Conservation (phyloP, 1,140 invertebrate species). For the Lycorma delicatula region DNA sequence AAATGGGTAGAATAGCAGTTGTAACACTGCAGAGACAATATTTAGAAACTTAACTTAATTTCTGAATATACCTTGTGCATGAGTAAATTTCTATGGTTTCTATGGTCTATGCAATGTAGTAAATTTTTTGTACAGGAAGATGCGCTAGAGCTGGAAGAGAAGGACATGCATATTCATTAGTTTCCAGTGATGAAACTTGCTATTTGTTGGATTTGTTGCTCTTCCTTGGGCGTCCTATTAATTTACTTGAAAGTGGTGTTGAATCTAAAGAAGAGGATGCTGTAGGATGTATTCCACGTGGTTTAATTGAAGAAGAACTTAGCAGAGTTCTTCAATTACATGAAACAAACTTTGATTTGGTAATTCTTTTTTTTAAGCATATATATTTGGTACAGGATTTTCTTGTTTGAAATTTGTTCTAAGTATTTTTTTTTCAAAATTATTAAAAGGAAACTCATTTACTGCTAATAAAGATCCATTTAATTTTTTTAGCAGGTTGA, state of each 20-base stretch:
- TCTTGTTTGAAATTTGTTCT: background rate
- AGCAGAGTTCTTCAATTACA: slow-evolving; percentile 70
- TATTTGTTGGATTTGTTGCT: slow-evolving; percentile 90
- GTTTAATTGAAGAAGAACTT: slow-evolving; percentile 72
- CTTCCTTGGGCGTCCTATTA: slow-evolving; percentile 75
- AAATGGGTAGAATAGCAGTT: no score
- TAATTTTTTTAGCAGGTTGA: no score
- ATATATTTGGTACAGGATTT: background rate
- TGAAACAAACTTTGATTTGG: slow-evolving; percentile 61
- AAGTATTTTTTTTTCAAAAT: no score
- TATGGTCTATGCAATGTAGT: background rate
- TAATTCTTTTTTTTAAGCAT: slow-evolving; percentile 39
- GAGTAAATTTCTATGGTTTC: background rate
- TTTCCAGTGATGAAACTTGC: slow-evolving; percentile 82
- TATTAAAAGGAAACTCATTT: no score
- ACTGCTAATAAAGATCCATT: no score
- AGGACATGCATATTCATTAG: slow-evolving; percentile 82
- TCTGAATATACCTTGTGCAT: no score
- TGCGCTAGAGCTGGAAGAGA: slow-evolving; percentile 90
- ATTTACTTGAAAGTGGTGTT: slow-evolving; percentile 44
- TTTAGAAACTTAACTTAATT: no score
- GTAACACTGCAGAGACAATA: no score
- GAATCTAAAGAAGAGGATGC: slow-evolving; percentile 36
- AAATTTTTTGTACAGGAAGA: slow-evolving; percentile 52
- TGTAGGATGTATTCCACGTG: slow-evolving; percentile 72